A percentile compares a stretch with the other conserved stretches of the same genome.
These are phyloP conservation scores for Theonella swinhoei DNA, from an alignment of 37 sponge, comb jelly and placozoan species.

Conservation along the genomic window DNA sequence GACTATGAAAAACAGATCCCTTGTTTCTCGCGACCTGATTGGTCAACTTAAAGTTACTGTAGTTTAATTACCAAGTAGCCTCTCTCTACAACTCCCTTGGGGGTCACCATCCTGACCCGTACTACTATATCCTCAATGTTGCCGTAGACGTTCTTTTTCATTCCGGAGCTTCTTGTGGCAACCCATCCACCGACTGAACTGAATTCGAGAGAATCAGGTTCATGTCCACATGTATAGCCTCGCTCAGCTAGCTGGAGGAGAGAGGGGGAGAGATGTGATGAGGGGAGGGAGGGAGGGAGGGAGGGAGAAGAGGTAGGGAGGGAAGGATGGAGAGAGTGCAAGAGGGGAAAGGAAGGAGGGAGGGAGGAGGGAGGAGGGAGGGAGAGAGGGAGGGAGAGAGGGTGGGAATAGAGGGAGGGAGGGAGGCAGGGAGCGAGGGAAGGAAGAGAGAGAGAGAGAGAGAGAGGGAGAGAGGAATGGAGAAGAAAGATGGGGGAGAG, in stretches of 20 bases:
- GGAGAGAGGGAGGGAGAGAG: no score
- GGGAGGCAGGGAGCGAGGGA: no score
- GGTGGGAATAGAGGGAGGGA: no score
- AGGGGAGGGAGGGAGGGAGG: not conserved
- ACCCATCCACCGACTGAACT: constrained; percentile 96
- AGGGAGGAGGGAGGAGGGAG: not conserved
- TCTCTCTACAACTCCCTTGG: constrained; percentile 82
- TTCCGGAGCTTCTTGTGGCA: constrained; percentile 92
- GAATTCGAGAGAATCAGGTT: constrained; percentile 95
- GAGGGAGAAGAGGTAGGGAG: not conserved
- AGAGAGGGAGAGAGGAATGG: not conserved
- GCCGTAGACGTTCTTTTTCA: constrained; percentile 99
- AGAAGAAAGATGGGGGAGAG: no score
- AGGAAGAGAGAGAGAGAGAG: no score
- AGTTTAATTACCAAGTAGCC: constrained; percentile 70
- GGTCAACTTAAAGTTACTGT: no score
- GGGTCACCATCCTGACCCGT: constrained; percentile 83
- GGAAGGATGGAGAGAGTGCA: not conserved
- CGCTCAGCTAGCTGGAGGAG: constrained; percentile 63
- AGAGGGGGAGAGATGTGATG: not conserved
- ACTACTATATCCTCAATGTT: constrained; percentile 96
- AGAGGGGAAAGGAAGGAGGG: not conserved
- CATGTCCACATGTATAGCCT: constrained; percentile 90
- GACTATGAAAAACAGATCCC: no score
- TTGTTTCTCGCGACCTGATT: no score